Percentiles rank a stretch among this genome's conserved stretches.
Evolutionary conservation across 2,888 invertebrate species (phyloP).

Genomic region (Ectemnius lituratus): DNA sequence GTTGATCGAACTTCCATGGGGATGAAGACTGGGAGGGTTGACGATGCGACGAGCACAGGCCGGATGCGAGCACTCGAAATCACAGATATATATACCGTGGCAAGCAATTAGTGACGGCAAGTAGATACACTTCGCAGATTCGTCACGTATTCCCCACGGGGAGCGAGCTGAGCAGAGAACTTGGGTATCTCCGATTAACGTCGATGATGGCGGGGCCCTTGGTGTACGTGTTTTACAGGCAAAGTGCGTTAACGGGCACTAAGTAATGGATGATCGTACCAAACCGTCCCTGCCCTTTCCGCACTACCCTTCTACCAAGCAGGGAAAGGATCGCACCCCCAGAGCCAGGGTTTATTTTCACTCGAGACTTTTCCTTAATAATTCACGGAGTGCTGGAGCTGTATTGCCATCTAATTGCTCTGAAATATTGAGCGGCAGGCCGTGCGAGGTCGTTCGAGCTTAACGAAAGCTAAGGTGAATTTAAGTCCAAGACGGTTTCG

Average conservation of each 20-base stretch:
- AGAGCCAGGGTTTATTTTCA: constrained; percentile 56
- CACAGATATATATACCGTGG: constrained; percentile 14
- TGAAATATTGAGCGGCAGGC: constrained; percentile 64
- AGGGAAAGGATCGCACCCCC: too few species aligned
- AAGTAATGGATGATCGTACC: constrained; percentile 57
- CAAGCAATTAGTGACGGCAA: constrained; percentile 48
- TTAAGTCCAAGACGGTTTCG: constrained; percentile 39
- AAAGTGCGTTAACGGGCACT: constrained; percentile 59
- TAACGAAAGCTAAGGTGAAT: constrained; percentile 68
- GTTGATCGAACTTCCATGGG: too few species aligned
- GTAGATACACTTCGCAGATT: constrained; percentile 29
- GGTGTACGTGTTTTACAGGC: constrained; percentile 49
- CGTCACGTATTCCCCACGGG: constrained; percentile 51
- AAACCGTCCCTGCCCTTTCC: constrained; percentile 5
- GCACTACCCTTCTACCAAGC: too few species aligned
- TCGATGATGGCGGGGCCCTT: constrained; percentile 38
- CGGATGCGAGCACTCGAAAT: constrained; percentile 32
- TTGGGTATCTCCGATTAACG: constrained; percentile 53
- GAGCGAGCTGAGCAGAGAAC: constrained; percentile 26
- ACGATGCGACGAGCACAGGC: not conserved
- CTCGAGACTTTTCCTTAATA: constrained; percentile 65
- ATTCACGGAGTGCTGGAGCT: constrained; percentile 60
- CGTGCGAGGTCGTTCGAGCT: constrained; percentile 50
- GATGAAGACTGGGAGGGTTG: too few species aligned
- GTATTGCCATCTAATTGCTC: constrained; percentile 64